Conservation (phyloP, 2,888 invertebrate genomes). For the Apamea epomidion region DNA sequence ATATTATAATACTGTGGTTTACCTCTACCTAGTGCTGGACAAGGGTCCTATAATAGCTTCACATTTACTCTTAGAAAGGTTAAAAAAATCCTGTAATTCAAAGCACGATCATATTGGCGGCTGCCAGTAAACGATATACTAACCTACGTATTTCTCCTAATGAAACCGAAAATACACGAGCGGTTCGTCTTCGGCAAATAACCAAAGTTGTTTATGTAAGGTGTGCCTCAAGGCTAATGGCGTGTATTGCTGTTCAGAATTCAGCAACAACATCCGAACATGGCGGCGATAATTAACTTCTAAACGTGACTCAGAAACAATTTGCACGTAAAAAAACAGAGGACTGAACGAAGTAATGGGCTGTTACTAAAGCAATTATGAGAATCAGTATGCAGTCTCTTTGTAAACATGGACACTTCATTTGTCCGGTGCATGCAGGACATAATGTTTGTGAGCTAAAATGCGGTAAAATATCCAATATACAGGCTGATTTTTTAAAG, state of each 20-base stretch:
- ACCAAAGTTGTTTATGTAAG: conserved; percentile 21
- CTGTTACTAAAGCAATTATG: conserved; percentile 10
- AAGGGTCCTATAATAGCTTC: not conserved
- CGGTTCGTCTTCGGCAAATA: conserved; percentile 20
- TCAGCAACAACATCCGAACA: conserved; percentile 10
- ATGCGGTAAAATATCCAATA: not conserved
- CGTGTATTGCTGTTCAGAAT: conserved; percentile 3
- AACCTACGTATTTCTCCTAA: not conserved
- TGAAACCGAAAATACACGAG: conserved; percentile 26
- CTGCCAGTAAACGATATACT: not conserved
- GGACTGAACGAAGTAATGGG: conserved; percentile 4
- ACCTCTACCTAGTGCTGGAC: not conserved
- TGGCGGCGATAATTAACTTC: conserved; percentile 26
- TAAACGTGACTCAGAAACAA: conserved; percentile 15
- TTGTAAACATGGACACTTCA: not conserved
- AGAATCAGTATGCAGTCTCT: conserved; percentile 4
- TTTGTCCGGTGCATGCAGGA: not conserved
- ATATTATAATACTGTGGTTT: not conserved
- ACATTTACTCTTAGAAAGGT: not conserved
- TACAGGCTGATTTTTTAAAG: no score
- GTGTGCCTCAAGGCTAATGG: conserved; percentile 10
- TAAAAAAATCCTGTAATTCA: not conserved
- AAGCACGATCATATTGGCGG: not conserved
- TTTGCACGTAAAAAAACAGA: conserved; percentile 10
- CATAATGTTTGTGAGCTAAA: not conserved